Percentiles rank a stretch among this genome's conserved stretches.
Evolutionary conservation across 2,797 vertebrate species (phyloP).

Genomic region (Benthosema pterotum): DNA sequence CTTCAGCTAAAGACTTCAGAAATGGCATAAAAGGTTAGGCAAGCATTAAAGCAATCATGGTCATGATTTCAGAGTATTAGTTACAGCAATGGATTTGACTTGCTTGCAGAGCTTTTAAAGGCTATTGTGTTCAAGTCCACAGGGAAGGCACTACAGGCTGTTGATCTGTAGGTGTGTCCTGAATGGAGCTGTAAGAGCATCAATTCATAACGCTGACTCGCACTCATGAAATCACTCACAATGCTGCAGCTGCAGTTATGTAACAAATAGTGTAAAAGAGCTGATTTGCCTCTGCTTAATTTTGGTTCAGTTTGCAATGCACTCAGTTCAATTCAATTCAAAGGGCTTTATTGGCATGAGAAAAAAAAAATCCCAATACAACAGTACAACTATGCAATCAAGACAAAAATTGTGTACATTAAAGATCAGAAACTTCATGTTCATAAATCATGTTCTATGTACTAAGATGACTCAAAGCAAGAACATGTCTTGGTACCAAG

Average conservation of each 20-base stretch:
- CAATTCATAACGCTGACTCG: slow-evolving; percentile 25
- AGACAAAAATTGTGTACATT: no score
- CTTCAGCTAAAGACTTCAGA: no score
- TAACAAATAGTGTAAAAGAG: slow-evolving; percentile 13
- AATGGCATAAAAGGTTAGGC: no score
- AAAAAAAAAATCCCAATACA: no score
- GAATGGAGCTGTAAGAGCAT: slow-evolving; percentile 4
- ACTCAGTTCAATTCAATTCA: no score
- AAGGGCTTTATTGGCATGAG: no score
- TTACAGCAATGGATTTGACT: not conserved
- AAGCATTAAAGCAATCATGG: not conserved
- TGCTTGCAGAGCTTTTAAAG: not conserved
- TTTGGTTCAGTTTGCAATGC: not conserved
- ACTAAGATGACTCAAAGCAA: no score
- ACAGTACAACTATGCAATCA: no score
- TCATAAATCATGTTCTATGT: no score
- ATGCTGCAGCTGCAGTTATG: slow-evolving; percentile 26
- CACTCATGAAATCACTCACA: slow-evolving; percentile 21
- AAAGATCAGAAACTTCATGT: no score
- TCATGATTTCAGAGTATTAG: slow-evolving; percentile 11
- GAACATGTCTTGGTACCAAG: no score
- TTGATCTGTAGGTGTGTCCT: not conserved
- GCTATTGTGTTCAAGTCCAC: not conserved
- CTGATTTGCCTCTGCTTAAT: slow-evolving; percentile 2
- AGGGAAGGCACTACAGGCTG: slow-evolving; percentile 2